These are phyloP conservation scores for Xanthia togata DNA, from an alignment of 2,888 invertebrate species.

Conservation along the genomic window DNA sequence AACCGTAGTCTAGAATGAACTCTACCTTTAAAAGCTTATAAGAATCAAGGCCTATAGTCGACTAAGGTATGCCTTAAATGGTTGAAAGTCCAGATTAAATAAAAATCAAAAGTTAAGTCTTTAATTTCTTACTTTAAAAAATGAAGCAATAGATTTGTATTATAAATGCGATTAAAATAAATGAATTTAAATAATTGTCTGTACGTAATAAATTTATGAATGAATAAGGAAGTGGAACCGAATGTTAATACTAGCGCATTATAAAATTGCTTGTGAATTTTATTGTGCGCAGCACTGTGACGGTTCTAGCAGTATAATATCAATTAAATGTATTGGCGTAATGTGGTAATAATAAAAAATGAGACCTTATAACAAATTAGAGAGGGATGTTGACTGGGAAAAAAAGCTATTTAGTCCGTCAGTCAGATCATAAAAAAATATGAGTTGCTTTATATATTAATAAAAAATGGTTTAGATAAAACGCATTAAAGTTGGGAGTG, in stretches of 20 bases:
- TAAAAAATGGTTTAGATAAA: no score
- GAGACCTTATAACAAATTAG: background rate
- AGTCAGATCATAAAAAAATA: no score
- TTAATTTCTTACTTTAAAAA: no score
- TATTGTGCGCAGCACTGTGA: constrained; percentile 60
- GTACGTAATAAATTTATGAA: background rate
- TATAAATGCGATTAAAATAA: background rate
- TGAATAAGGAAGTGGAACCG: constrained; percentile 44
- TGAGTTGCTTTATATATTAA: no score
- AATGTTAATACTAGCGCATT: constrained; percentile 61
- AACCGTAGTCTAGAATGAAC: background rate
- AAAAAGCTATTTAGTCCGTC: no score
- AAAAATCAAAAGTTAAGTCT: background rate
- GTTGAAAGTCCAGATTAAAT: background rate
- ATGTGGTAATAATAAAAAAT: background rate
- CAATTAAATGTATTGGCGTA: constrained; percentile 10
- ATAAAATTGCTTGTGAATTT: constrained; percentile 67
- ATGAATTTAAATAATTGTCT: background rate
- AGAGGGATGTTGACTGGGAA: no score
- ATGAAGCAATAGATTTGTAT: no score
- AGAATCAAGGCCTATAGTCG: no score
- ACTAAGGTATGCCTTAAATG: background rate
- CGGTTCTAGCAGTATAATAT: constrained; percentile 46
- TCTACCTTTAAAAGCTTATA: background rate
- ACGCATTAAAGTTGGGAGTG: no score